A percentile compares a stretch with the other conserved stretches of the same genome.
Evolutionary conservation across 1,140 invertebrate species (phyloP).

Genomic region (Caenorhabditis tropicalis): DNA sequence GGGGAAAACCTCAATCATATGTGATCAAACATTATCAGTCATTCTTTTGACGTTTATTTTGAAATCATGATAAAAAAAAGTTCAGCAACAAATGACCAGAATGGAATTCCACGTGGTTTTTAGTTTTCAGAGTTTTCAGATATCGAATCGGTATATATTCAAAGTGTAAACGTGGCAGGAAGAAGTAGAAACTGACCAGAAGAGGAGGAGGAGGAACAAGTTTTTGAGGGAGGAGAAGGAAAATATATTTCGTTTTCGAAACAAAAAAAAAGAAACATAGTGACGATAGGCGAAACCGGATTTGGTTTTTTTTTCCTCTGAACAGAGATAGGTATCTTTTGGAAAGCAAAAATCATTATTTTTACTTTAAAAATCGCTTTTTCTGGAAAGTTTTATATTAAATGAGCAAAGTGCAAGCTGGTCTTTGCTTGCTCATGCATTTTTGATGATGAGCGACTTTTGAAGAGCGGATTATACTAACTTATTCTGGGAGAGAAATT

Average conservation of each 20-base stretch:
- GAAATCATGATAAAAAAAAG: not conserved
- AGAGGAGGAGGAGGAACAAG: not conserved
- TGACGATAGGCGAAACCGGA: not conserved
- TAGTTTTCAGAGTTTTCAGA: too few relatives aligned
- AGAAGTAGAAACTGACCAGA: not conserved
- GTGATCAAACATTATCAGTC: constrained; percentile 6
- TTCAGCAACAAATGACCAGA: not conserved
- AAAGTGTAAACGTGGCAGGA: not conserved
- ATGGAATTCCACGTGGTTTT: too few relatives aligned
- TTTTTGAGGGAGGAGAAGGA: not conserved
- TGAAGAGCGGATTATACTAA: too few relatives aligned
- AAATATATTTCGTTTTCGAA: not conserved
- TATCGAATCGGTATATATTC: too few relatives aligned
- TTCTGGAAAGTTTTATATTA: too few relatives aligned
- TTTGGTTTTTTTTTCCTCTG: not conserved
- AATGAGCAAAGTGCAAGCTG: too few relatives aligned
- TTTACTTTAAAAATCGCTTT: too few relatives aligned
- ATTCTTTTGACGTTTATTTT: not conserved
- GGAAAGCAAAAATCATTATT: not conserved
- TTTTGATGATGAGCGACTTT: too few relatives aligned
- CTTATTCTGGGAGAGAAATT: too few relatives aligned
- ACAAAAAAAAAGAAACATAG: not conserved
- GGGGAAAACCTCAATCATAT: not conserved
- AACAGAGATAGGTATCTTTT: not conserved
- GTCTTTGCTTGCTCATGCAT: too few relatives aligned